A percentile compares a stretch with the other conserved stretches of the same genome.
Conservation (phyloP, 2,797 vertebrate genomes). For the Malacoctenus gilli region DNA sequence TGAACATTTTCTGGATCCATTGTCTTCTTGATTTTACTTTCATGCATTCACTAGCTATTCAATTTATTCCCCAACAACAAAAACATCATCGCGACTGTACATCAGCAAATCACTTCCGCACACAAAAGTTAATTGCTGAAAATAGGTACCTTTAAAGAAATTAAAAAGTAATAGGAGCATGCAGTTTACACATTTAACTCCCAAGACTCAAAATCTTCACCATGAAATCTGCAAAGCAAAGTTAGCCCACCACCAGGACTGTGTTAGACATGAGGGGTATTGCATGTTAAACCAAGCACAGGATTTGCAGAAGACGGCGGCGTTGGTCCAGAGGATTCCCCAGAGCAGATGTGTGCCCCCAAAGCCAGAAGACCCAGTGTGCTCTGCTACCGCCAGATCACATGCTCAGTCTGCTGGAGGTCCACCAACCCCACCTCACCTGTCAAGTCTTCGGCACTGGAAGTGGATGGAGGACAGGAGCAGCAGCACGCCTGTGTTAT, state of each 20-base stretch:
- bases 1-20: too few species aligned
- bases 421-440: conserved; percentile 79
- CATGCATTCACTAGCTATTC: too few species aligned
- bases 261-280: conserved; percentile 5
- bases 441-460: conserved; percentile 99
- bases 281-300: background rate
- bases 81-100: too few species aligned
- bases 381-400: conserved; percentile 28
- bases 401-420: conserved; percentile 25
- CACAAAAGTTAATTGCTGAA: too few species aligned
- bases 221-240: conserved; percentile 39
- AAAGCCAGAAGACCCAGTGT: conserved; percentile 40
- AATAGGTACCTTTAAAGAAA: too few species aligned
- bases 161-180: background rate
- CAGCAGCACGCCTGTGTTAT: conserved; percentile 97
- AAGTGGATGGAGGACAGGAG: conserved; percentile 99
- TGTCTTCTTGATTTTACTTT: too few species aligned
- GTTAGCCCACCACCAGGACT: conserved; percentile 3
- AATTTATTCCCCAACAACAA: too few species aligned
- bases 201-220: conserved; percentile 17
- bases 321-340: conserved; percentile 7
- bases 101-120: too few species aligned
- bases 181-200: conserved; percentile 14
- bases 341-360: conserved; percentile 26
- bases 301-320: background rate